Base-by-base conservation (phyloP, 2,888 invertebrate species). In the Cosmopolites sordidus region DNA sequence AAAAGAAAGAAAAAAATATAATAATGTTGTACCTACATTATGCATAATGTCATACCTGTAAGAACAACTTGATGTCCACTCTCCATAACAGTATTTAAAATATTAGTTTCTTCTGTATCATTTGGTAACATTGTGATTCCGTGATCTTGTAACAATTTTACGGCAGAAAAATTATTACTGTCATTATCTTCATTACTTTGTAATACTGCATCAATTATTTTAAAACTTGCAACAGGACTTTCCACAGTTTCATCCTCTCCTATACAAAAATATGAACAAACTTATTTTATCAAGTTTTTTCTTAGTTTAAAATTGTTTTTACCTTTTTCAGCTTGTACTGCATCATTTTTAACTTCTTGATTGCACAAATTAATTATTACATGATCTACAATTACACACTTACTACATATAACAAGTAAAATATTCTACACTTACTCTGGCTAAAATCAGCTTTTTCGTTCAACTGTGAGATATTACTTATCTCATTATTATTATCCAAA, bases 11-110 rank as follows among this genome's bases (percentile, higher is more conserved):
- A n/a, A n/a, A n/a, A n/a, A n/a, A n/a, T n/a, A n/a, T n/a, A n/a
- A n/a, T n/a, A n/a, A n/a, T n/a, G n/a, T n/a, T n/a, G n/a, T n/a
- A n/a, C n/a, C n/a, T n/a, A n/a, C n/a, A n/a, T n/a, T n/a, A n/a
- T n/a, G n/a, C n/a, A n/a, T 8, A 22, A 22, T 22, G 22, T 6
- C 33, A 53, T 69, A 84, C 84, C 84, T 56, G 89, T 92, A 43
- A 93, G 79, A 59, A 91, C 85, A 48, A 93, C 83, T 56, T 89
- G 89, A 67, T 92, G 86, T 1, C 93, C 93, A 72, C 85, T 87
- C 75, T 89, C 87, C 70, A 94, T 81, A 27, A 91, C 92, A 54
- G 83, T 85, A 60, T 86, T 85, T 51, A 92, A 83, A 58, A 87
- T 79, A 54, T 76, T 87, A 73, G 76, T 82, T 62, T 85, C 83